phyloP scores from a whole-genome alignment of 2,888 invertebrate species.

The Litoditis marina region DNA sequence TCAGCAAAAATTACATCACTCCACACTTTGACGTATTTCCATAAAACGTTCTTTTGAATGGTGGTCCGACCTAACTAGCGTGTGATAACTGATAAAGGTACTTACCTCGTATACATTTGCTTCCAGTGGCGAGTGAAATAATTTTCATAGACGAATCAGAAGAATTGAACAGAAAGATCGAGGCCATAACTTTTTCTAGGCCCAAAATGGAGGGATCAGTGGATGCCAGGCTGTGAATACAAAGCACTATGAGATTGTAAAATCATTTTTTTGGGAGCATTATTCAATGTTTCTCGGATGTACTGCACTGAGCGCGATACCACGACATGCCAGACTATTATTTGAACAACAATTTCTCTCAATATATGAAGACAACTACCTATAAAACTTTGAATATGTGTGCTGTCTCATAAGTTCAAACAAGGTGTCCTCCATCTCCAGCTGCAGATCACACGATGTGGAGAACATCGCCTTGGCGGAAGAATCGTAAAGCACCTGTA shows the following conservation, averaged over 20 bases:
- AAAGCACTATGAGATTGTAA: neutral
- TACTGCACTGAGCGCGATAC: no score
- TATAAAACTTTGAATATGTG: constrained; percentile 34
- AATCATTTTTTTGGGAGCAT: no score
- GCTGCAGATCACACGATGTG: constrained; percentile 2
- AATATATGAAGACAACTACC: constrained; percentile 11
- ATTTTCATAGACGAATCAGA: constrained; percentile 10
- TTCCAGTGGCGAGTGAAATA: constrained; percentile 40
- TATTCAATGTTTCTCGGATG: no score
- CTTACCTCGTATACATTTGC: constrained; percentile 33
- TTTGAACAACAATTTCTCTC: neutral
- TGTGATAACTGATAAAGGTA: no score
- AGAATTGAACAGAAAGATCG: constrained; percentile 24
- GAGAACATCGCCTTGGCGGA: neutral
- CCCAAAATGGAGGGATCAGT: constrained; percentile 18
- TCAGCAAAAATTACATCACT: no score
- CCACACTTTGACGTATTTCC: no score
- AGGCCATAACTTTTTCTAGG: constrained; percentile 33
- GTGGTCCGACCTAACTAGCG: no score
- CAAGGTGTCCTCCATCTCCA: constrained; percentile 20
- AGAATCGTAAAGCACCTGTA: constrained; percentile 8
- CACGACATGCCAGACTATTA: no score
- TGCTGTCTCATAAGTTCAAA: constrained; percentile 34
- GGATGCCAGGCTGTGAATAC: constrained; percentile 14
- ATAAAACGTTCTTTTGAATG: no score